phyloP scores from a whole-genome alignment of 2,888 invertebrate genomes.

The Nasonovia ribisnigri region DNA sequence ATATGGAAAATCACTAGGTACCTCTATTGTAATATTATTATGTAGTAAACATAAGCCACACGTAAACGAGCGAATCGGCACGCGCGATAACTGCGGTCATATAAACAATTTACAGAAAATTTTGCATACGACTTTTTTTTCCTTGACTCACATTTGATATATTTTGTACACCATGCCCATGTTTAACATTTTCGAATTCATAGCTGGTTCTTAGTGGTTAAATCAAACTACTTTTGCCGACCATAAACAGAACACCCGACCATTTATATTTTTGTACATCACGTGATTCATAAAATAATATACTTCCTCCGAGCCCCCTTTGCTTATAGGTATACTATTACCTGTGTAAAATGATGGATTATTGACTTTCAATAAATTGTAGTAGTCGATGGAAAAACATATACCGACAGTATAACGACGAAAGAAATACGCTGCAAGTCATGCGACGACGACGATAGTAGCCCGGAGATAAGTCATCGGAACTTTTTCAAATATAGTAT shows the following conservation, averaged over 20 bases:
- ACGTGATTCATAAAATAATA: no score
- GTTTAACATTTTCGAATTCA: no score
- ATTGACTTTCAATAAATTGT: not conserved
- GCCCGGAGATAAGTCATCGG: constrained; percentile 23
- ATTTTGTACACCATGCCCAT: no score
- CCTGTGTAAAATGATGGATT: not conserved
- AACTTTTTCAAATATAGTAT: not conserved
- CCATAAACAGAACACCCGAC: no score
- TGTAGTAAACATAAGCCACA: not conserved
- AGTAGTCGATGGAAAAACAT: not conserved
- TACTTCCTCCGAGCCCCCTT: no score
- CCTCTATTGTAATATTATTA: constrained; percentile 7
- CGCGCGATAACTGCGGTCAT: not conserved
- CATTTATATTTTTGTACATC: no score
- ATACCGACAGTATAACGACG: not conserved
- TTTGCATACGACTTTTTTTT: no score
- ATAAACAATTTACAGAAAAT: not conserved
- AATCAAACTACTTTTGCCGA: no score
- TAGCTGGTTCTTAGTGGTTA: no score
- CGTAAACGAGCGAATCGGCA: not conserved
- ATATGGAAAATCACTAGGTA: not conserved
- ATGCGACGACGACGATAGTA: not conserved
- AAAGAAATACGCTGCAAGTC: not conserved
- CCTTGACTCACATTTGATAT: no score
- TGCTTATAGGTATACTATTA: no score